Conservation (phyloP, 2,113 vertebrate species). For the Pipa parva region DNA sequence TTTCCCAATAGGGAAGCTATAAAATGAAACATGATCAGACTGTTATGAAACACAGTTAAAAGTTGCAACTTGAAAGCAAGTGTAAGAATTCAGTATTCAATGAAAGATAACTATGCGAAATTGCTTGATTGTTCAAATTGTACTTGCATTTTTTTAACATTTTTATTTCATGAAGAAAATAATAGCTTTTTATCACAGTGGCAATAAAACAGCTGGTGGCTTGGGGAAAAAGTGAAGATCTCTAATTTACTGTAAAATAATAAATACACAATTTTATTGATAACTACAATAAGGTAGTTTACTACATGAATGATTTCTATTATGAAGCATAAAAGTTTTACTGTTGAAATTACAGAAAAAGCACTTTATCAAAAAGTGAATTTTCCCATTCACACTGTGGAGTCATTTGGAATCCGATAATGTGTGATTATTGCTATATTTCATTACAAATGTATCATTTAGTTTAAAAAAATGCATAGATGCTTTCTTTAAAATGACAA, state of each 20-base stretch:
- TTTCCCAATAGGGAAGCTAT: background rate
- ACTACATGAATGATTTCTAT: slow-evolving; percentile 60
- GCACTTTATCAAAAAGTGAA: background rate
- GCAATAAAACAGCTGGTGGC: slow-evolving; percentile 30
- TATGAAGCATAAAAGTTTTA: slow-evolving; percentile 45
- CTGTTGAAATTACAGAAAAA: background rate
- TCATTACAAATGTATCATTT: background rate
- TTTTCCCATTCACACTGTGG: background rate
- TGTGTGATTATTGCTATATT: background rate
- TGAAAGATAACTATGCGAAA: background rate
- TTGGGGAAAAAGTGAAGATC: slow-evolving; percentile 38
- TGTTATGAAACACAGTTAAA: no score
- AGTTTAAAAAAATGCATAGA: background rate
- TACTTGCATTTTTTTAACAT: slow-evolving; percentile 7
- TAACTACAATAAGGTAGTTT: slow-evolving; percentile 66
- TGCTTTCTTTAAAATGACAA: no score
- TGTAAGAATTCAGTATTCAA: no score
- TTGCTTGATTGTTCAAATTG: background rate
- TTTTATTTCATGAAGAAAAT: slow-evolving; percentile 26
- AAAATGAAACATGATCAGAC: no score
- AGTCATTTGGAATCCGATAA: slow-evolving; percentile 6
- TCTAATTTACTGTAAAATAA: slow-evolving; percentile 51
- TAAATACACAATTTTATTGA: slow-evolving; percentile 58
- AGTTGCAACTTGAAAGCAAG: no score
- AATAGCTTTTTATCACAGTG: slow-evolving; percentile 35